phyloP scores from a whole-genome alignment of 2,797 vertebrate genomes.

The Clarias fuscus region DNA sequence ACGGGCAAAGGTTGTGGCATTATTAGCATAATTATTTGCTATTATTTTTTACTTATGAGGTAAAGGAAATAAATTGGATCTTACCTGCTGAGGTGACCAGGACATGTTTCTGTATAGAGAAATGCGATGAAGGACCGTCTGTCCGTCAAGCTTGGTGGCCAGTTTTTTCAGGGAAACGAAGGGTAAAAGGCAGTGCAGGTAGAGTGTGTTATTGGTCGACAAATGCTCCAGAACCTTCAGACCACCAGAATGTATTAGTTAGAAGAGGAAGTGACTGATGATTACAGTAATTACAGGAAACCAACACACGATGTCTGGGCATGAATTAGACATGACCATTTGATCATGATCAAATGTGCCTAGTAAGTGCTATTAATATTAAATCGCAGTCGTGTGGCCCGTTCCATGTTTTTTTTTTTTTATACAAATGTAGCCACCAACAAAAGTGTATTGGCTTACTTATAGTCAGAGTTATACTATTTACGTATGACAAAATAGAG shows the following conservation, averaged over 20 bases:
- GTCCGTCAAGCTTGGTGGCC: conserved; percentile 61
- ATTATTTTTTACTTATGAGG: not conserved
- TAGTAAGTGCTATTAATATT: not conserved
- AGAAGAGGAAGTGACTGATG: not conserved
- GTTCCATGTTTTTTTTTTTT: not conserved
- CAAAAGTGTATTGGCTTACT: not conserved
- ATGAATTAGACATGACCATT: not conserved
- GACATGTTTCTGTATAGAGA: conserved; percentile 67
- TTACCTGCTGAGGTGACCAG: conserved; percentile 88
- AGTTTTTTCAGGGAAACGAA: conserved; percentile 81
- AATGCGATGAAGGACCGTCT: conserved; percentile 69
- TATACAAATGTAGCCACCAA: not conserved
- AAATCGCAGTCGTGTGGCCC: not conserved
- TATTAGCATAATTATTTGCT: conserved; percentile 3
- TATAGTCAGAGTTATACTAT: not conserved
- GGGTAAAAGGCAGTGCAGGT: conserved; percentile 77
- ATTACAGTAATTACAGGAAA: not conserved
- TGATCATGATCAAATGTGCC: not conserved
- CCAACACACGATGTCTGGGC: not conserved
- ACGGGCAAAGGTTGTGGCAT: not conserved
- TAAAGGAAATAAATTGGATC: not conserved
- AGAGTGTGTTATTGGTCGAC: conserved; percentile 64
- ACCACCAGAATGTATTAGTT: conserved; percentile 37
- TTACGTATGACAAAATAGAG: not conserved
- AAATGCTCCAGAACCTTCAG: conserved; percentile 64